phyloP scores from a whole-genome alignment of 2,113 vertebrate species.

The Turdus rufiventris region DNA sequence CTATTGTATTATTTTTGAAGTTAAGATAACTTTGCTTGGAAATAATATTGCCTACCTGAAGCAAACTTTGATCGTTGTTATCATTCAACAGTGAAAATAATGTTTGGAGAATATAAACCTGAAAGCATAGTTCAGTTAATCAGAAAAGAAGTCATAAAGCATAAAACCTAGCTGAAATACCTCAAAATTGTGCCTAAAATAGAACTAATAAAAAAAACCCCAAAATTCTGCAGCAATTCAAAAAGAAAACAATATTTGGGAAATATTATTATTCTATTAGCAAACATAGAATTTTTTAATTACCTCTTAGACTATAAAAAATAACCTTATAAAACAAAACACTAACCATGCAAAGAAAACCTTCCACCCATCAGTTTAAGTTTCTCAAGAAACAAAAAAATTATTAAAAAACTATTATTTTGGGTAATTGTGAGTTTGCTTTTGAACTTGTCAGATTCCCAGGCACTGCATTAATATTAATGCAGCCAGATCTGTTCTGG shows the following conservation, averaged over 20 bases:
- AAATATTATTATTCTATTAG: not conserved
- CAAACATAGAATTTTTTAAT: not conserved
- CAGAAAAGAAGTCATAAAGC: not conserved
- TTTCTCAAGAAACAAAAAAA: not conserved
- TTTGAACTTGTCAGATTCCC: not conserved
- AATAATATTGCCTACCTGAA: not conserved
- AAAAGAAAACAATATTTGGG: not conserved
- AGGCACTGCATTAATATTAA: not conserved
- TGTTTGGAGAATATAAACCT: not conserved
- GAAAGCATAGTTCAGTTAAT: not conserved
- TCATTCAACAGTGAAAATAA: not conserved
- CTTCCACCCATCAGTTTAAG: not conserved
- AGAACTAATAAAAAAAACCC: fast-evolving
- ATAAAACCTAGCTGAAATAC: not conserved
- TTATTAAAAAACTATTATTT: not conserved
- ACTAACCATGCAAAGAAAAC: not conserved
- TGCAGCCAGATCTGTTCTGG: not conserved
- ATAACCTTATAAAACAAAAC: not conserved
- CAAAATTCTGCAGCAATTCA: not conserved
- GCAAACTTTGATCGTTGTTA: not conserved
- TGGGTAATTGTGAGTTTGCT: not conserved
- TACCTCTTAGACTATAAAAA: not conserved
- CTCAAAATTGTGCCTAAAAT: not conserved
- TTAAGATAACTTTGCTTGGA: not conserved
- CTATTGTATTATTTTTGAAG: not conserved